Conservation (phyloP, 2,888 invertebrate genomes). For the Synanthedon andrenaeformis region DNA sequence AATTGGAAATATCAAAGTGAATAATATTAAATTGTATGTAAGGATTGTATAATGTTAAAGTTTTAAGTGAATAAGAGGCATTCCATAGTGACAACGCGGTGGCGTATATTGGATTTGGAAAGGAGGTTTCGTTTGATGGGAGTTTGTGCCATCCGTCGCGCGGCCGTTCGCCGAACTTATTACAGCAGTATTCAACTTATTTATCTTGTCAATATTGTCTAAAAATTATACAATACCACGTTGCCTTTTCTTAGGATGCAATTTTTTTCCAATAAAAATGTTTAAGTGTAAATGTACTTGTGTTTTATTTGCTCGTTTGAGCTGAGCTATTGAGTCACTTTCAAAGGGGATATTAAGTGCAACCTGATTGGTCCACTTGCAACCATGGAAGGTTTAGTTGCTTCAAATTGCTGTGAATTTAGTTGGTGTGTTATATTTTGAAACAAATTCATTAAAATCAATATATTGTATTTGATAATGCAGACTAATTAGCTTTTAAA, state of each 20-base stretch:
- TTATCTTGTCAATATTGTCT: slow-evolving; percentile 47
- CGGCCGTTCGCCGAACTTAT: slow-evolving; percentile 8
- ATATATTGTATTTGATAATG: no score
- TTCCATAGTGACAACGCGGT: slow-evolving; percentile 59
- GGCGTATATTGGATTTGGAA: slow-evolving; percentile 43
- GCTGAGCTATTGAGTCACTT: no score
- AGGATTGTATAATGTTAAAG: slow-evolving; percentile 49
- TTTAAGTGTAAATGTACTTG: slow-evolving; percentile 48
- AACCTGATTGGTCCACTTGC: no score
- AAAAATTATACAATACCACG: slow-evolving; percentile 65
- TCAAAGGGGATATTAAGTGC: no score
- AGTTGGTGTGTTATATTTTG: no score
- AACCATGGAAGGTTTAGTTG: no score
- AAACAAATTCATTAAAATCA: no score
- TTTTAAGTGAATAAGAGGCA: slow-evolving; percentile 63
- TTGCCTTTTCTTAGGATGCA: slow-evolving; percentile 69
- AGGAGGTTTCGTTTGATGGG: slow-evolving; percentile 35
- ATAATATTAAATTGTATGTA: slow-evolving; percentile 40
- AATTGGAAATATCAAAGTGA: slow-evolving; percentile 33
- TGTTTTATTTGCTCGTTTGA: slow-evolving; percentile 25
- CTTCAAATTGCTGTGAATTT: no score
- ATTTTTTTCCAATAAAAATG: slow-evolving; percentile 67
- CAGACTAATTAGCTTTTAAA: no score
- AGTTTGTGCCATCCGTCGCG: slow-evolving; percentile 53
- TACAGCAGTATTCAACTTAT: slow-evolving; percentile 25